Conservation (phyloP, 2,113 vertebrate genomes). For the Oreotragus oreotragus region DNA sequence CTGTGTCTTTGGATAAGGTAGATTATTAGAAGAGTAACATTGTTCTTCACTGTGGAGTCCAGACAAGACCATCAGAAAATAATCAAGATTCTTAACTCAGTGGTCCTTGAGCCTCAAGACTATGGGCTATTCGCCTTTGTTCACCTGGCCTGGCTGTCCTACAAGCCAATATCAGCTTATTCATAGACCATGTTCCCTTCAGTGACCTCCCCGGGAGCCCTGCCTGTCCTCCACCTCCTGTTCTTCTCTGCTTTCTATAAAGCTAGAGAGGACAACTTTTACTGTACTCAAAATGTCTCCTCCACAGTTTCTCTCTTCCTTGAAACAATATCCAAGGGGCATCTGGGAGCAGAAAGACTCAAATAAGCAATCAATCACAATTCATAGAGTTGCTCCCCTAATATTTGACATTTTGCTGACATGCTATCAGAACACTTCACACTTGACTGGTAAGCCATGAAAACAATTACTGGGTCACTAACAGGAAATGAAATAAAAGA, state of each 20-base stretch:
- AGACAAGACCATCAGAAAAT: neutral
- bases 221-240: neutral
- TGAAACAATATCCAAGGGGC: neutral
- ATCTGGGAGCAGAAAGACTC: slow-evolving; percentile 40
- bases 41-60: neutral
- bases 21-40: neutral
- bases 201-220: neutral
- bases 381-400: neutral
- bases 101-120: neutral
- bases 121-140: neutral
- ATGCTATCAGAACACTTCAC: slow-evolving; percentile 52
- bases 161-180: neutral
- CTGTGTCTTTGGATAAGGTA: neutral
- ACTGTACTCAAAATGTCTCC: neutral
- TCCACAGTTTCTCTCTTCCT: neutral
- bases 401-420: slow-evolving; percentile 63
- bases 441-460: slow-evolving; percentile 61
- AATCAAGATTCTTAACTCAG: neutral
- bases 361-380: slow-evolving; percentile 54
- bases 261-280: neutral
- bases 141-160: neutral
- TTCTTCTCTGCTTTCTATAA: neutral
- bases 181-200: neutral
- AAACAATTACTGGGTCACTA: slow-evolving; percentile 61
- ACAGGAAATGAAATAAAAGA: neutral